Evolutionary conservation across 2,113 vertebrate genomes (phyloP).

Genomic region (Pseudonaja textilis): DNA sequence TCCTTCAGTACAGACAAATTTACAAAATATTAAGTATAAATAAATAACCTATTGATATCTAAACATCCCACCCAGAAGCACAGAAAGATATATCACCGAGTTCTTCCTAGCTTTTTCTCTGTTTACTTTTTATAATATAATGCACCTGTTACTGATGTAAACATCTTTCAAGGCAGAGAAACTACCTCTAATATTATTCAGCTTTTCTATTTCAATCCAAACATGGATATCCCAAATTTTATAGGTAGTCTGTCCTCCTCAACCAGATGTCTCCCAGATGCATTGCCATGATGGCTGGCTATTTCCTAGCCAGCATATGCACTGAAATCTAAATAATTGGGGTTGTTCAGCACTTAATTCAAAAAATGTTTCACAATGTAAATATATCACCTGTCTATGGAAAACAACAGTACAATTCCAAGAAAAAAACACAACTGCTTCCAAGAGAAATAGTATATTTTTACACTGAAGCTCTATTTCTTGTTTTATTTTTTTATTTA

Average conservation of each 20-base stretch:
- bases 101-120: constrained; percentile 7
- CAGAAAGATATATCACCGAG: not conserved
- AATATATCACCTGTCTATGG: not conserved
- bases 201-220: constrained; percentile 9
- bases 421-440: not conserved
- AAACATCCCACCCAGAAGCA: not conserved
- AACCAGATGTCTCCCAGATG: not conserved
- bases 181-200: not conserved
- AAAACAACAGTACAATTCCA: not conserved
- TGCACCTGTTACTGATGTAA: not conserved
- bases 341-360: not conserved
- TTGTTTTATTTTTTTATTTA: not conserved
- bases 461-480: not conserved
- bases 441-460: not conserved
- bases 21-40: not conserved
- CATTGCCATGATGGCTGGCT: not conserved
- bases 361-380: not conserved
- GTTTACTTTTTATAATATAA: not conserved
- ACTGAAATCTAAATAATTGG: not conserved
- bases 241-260: not conserved
- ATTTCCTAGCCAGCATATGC: not conserved
- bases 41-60: constrained; percentile 18
- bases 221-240: not conserved
- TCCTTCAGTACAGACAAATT: not conserved
- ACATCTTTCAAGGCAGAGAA: not conserved